Evolutionary conservation across 2,113 vertebrate genomes (phyloP).

Genomic region (Chamaetylas fuelleborni): DNA sequence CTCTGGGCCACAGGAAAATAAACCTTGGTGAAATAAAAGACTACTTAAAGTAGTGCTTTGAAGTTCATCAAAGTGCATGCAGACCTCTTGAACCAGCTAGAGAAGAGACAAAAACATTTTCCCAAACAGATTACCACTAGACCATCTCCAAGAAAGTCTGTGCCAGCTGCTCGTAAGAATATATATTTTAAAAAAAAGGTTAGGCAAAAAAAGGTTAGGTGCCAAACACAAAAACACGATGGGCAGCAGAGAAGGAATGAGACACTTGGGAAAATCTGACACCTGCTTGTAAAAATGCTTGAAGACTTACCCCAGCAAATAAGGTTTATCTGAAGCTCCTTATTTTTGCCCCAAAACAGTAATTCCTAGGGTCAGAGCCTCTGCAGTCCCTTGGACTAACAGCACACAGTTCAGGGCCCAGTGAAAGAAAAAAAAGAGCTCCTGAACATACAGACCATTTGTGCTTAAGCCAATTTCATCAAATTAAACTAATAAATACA

Average conservation of each 20-base stretch:
- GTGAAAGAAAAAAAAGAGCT: background rate
- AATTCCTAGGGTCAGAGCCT: background rate
- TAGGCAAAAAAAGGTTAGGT: background rate
- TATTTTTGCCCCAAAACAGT: background rate
- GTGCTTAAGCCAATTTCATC: background rate
- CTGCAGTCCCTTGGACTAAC: background rate
- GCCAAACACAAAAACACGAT: accelerated
- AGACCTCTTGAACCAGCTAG: background rate
- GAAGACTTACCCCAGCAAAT: background rate
- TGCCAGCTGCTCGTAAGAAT: background rate
- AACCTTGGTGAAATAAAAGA: background rate
- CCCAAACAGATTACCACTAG: background rate
- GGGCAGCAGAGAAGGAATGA: background rate
- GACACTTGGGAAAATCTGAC: background rate
- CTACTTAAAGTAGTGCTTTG: background rate
- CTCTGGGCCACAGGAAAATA: background rate
- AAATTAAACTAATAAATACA: background rate
- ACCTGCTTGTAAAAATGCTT: background rate
- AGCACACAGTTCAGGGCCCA: background rate
- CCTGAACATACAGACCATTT: background rate
- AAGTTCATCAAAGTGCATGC: background rate
- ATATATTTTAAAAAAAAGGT: no score
- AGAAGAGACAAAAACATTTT: background rate
- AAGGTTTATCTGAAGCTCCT: background rate
- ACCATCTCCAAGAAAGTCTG: background rate